Base-by-base conservation (phyloP, 1,140 invertebrate species). In the Ruditapes philippinarum region DNA sequence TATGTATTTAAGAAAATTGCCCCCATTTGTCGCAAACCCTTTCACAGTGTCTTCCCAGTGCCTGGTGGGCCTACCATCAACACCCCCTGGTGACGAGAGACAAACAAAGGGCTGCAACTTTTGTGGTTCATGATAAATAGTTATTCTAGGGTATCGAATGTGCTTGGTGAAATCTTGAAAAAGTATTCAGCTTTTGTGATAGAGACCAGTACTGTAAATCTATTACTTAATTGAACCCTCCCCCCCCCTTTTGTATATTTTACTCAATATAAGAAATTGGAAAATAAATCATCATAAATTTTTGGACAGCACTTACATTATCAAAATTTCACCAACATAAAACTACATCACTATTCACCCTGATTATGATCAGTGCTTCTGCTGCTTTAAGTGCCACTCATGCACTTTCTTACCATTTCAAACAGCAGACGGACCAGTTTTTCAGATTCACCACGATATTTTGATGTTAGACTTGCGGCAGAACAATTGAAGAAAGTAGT, bases 401-500 rank as follows among this genome's bases (percentile, higher is more conserved):
- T 45, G 70, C 22, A 74, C 70, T 49, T 73, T 54, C 91, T 91
- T 96, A 98, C 98, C 99, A 99, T 99, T 97, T 99, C 99, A 96
- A 99, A 99, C 1, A 99, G 96, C 51, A 99, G 96, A 83, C 99
- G 97, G 86, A 99, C 99, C 91, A 99, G 97, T 96, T 99, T 99
- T 96, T 99, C 99, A 0, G 98, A 99, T 96, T 99, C 99, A 25
- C 99, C 99, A 87, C 99, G 97, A 96, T 99, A 99, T 96, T 99
- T 99, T 49, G 99, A 99, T 1, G 99, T 99, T 28, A 99, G 97
- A 0, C 98, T 99, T 0, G 99, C 99, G 0, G 99, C 99, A 22
- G 99, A 99, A 1, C 99, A 98, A 96, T 99, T 99, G 96, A 99
- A 99, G 96, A 99, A 99, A 0, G 99, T 99, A 73, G 99, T 99